Percentiles rank a stretch among this genome's conserved stretches.
These are phyloP conservation scores for Buceros bicornis DNA, from an alignment of 2,797 vertebrate genomes.

Conservation along the genomic window DNA sequence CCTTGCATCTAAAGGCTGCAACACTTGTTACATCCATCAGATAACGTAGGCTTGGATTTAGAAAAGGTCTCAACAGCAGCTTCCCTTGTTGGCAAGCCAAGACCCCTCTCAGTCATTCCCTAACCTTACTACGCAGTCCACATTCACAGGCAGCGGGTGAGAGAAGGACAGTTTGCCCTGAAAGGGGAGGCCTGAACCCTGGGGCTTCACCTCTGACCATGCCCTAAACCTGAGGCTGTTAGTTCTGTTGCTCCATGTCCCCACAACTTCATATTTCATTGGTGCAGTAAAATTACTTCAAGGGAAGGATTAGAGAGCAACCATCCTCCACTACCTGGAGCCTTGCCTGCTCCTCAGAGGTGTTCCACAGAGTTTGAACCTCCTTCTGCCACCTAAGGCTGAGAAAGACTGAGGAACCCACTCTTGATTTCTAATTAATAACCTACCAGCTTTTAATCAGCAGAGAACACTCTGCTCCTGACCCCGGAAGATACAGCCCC, in stretches of 20 bases:
- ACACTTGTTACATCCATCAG: background rate
- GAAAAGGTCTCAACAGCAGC: background rate
- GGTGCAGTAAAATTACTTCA: background rate
- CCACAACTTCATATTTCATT: background rate
- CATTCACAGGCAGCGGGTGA: accelerated
- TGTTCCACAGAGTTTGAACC: background rate
- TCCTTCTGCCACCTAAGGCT: background rate
- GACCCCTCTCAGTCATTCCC: background rate
- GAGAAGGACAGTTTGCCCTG: background rate
- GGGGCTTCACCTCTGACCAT: background rate
- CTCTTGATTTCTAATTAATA: background rate
- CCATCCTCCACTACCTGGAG: background rate
- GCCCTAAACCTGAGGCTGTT: background rate
- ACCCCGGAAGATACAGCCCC: background rate
- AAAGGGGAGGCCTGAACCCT: background rate
- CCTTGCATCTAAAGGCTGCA: background rate
- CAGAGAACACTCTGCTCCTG: background rate
- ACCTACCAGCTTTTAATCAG: background rate
- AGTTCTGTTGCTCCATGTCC: accelerated
- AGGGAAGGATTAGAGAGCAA: background rate
- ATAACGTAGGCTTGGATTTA: background rate
- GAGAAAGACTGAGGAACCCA: background rate
- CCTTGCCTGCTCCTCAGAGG: background rate
- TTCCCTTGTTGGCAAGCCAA: background rate
- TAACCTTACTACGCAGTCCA: background rate